Percentiles rank a stretch among this genome's conserved stretches.
phyloP scores from a whole-genome alignment of 2,797 vertebrate genomes.

The Notolabrus celidotus region DNA sequence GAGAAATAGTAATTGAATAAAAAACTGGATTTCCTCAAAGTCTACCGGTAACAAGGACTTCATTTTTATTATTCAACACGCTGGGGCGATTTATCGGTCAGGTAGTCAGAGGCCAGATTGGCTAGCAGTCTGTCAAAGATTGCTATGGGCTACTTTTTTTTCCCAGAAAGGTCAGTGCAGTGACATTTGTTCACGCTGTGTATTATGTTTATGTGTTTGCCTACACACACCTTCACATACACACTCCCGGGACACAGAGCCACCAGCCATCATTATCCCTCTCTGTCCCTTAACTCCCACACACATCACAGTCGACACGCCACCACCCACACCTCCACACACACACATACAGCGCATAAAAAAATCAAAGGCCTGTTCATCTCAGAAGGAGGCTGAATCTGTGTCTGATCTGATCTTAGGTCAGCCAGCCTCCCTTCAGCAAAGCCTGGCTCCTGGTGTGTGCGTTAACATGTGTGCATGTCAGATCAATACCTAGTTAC shows the following conservation, averaged over 20 bases:
- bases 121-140: background rate
- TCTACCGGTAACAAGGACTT: background rate
- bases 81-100: constrained; percentile 2
- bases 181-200: constrained; percentile 26
- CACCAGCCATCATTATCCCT: constrained; percentile 43
- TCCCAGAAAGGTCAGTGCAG: constrained; percentile 48
- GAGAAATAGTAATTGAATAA: background rate
- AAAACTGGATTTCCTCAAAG: background rate
- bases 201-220: background rate
- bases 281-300: constrained; percentile 12
- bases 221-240: background rate
- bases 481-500: constrained; percentile 75
- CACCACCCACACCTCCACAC: background rate
- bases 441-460: constrained; percentile 27
- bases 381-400: constrained; percentile 53
- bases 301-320: background rate
- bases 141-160: constrained; percentile 21
- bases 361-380: constrained; percentile 64
- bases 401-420: constrained; percentile 62
- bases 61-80: background rate
- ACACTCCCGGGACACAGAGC: constrained; percentile 3
- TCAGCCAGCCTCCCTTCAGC: constrained; percentile 47
- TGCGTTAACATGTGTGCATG: constrained; percentile 31
- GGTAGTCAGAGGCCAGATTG: background rate
- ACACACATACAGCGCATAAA: background rate